These are phyloP conservation scores for Caerostris extrusa DNA, from an alignment of 1,140 invertebrate genomes.

Conservation along the genomic window DNA sequence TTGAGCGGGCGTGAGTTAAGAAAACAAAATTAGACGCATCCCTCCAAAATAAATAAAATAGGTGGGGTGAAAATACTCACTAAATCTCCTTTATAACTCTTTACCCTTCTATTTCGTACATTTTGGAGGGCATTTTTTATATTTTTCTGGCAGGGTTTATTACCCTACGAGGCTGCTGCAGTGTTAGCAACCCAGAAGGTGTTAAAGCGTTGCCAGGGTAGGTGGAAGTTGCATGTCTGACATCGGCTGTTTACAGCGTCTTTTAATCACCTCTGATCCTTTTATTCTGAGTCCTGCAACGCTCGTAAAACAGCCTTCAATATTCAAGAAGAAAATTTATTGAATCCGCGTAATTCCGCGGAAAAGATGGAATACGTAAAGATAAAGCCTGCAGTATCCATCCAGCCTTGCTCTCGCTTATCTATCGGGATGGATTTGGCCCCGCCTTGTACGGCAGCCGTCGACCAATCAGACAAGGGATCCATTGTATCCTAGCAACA, in stretches of 20 bases:
- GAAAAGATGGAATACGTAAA: slow-evolving; percentile 57
- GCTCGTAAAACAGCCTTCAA: slow-evolving; percentile 72
- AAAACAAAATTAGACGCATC: slow-evolving; percentile 76
- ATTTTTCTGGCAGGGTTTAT: slow-evolving; percentile 58
- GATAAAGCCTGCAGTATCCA: not conserved
- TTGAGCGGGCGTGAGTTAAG: slow-evolving; percentile 59
- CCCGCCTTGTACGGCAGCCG: not conserved
- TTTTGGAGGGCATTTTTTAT: slow-evolving; percentile 19
- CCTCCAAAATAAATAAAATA: slow-evolving; percentile 61
- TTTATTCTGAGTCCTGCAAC: slow-evolving; percentile 49
- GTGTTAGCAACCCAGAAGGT: slow-evolving; percentile 35
- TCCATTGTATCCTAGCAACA: slow-evolving; percentile 54
- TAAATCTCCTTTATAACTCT: slow-evolving; percentile 77
- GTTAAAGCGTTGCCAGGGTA: slow-evolving; percentile 70
- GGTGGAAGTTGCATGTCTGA: slow-evolving; percentile 66
- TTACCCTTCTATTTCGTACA: not conserved
- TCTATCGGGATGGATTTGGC: not conserved
- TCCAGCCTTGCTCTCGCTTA: not conserved
- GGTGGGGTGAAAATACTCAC: slow-evolving; percentile 60
- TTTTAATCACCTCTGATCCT: slow-evolving; percentile 72
- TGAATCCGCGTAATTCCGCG: slow-evolving; percentile 62
- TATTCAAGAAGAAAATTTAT: slow-evolving; percentile 69
- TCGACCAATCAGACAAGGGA: slow-evolving; percentile 6
- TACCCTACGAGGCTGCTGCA: slow-evolving; percentile 37
- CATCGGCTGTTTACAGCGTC: slow-evolving; percentile 62